Evolutionary conservation across 2,113 vertebrate genomes (phyloP).

Genomic region (Tonatia bakeri): DNA sequence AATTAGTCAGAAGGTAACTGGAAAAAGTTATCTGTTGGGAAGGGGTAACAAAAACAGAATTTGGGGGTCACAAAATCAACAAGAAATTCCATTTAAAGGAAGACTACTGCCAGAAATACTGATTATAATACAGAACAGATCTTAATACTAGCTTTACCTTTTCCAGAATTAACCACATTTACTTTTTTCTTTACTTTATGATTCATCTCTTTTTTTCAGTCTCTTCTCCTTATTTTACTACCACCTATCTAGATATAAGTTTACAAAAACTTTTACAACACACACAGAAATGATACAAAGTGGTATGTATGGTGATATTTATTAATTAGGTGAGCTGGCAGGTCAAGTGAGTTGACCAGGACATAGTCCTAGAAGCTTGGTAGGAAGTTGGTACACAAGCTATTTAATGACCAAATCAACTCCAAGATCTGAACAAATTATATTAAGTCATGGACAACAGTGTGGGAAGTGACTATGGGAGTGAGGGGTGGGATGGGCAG

Average conservation of each 20-base stretch:
- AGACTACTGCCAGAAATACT: background rate
- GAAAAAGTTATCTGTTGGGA: background rate
- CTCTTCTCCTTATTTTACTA: slow-evolving; percentile 19
- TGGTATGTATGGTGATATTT: background rate
- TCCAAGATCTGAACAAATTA: background rate
- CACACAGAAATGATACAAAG: background rate
- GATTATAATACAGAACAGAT: background rate
- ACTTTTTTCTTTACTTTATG: background rate
- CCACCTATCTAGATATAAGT: background rate
- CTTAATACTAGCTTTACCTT: background rate
- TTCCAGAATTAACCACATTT: background rate
- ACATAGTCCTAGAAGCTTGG: background rate
- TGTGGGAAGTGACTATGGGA: too few relatives aligned
- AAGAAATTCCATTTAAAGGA: slow-evolving; percentile 4
- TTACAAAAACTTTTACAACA: background rate
- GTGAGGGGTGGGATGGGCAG: too few relatives aligned
- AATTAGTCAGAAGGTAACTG: slow-evolving; percentile 1
- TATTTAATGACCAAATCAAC: slow-evolving; percentile 16
- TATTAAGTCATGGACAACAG: too few relatives aligned
- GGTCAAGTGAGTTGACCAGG: background rate
- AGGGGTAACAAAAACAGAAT: background rate
- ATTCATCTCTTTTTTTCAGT: background rate
- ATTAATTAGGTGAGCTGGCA: slow-evolving; percentile 14
- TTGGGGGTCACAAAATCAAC: background rate
- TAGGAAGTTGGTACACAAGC: background rate